phyloP scores from a whole-genome alignment of 2,113 vertebrate genomes.

The Siniperca chuatsi region DNA sequence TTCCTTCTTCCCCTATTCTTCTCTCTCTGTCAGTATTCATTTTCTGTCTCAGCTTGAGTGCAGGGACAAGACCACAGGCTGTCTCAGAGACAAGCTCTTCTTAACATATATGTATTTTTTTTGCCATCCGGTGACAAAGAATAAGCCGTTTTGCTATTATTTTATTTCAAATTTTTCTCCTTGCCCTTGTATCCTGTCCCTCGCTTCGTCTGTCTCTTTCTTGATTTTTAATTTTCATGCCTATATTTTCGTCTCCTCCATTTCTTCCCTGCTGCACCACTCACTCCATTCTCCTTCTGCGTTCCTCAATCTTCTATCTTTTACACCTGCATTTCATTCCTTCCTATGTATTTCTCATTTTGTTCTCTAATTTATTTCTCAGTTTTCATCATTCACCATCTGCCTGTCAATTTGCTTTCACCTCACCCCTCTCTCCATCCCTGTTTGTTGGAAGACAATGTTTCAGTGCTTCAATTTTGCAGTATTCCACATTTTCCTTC shows the following conservation, averaged over 20 bases:
- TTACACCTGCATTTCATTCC: conserved; percentile 51
- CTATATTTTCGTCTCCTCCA: conserved; percentile 43
- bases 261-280: conserved; percentile 53
- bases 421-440: conserved; percentile 47
- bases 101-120: conserved; percentile 55
- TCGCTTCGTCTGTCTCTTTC: conserved; percentile 13
- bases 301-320: conserved; percentile 43
- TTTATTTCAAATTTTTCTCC: conserved; percentile 27
- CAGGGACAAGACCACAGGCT: conserved; percentile 64
- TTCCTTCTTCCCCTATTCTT: conserved; percentile 32
- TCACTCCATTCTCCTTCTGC: conserved; percentile 45
- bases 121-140: conserved; percentile 38
- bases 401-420: conserved; percentile 69
- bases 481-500: conserved; percentile 40
- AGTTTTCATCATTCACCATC: conserved; percentile 70
- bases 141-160: conserved; percentile 51
- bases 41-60: conserved; percentile 72
- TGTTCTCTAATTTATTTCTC: conserved; percentile 74
- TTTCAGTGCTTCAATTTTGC: conserved; percentile 53
- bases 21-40: conserved; percentile 71
- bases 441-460: conserved; percentile 52
- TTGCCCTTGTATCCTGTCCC: conserved; percentile 21
- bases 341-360: conserved; percentile 63
- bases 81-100: conserved; percentile 60
- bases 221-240: conserved; percentile 61